These are phyloP conservation scores for Pseudochirops cupreus DNA, from an alignment of 2,797 vertebrate species.

Conservation along the genomic window DNA sequence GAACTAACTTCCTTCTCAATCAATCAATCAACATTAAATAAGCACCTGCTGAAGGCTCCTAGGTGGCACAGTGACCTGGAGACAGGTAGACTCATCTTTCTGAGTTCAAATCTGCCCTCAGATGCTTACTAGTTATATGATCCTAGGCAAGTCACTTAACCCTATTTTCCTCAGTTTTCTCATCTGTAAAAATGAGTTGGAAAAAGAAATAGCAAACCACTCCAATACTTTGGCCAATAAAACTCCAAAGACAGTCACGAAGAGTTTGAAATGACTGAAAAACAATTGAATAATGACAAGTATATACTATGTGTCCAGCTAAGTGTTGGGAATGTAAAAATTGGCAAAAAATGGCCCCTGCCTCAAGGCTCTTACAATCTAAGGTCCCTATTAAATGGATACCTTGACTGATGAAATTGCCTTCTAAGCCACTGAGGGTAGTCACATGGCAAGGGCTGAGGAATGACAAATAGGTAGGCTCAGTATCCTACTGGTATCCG, in stretches of 20 bases:
- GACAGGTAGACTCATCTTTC: too few relatives aligned
- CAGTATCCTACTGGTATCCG: background rate
- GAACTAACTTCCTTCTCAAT: background rate
- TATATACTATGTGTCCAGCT: background rate
- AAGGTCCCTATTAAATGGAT: background rate
- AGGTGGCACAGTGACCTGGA: too few relatives aligned
- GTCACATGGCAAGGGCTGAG: background rate
- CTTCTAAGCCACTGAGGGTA: background rate
- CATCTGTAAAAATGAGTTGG: too few relatives aligned
- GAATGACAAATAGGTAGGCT: background rate
- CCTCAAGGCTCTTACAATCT: background rate
- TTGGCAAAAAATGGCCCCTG: background rate
- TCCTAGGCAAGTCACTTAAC: too few relatives aligned
- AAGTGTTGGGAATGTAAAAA: background rate
- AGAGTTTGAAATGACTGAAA: background rate
- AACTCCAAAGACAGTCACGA: background rate
- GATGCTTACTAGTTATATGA: too few relatives aligned
- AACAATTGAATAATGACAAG: background rate
- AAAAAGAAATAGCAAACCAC: too few relatives aligned
- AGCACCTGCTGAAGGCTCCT: background rate
- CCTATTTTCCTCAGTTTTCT: too few relatives aligned
- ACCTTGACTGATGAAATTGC: background rate
- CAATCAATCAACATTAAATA: background rate
- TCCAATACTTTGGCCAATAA: too few relatives aligned
- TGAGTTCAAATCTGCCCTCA: too few relatives aligned